Evolutionary conservation across 1,140 invertebrate species (phyloP).

Genomic region (Drosophila equinoxialis): DNA sequence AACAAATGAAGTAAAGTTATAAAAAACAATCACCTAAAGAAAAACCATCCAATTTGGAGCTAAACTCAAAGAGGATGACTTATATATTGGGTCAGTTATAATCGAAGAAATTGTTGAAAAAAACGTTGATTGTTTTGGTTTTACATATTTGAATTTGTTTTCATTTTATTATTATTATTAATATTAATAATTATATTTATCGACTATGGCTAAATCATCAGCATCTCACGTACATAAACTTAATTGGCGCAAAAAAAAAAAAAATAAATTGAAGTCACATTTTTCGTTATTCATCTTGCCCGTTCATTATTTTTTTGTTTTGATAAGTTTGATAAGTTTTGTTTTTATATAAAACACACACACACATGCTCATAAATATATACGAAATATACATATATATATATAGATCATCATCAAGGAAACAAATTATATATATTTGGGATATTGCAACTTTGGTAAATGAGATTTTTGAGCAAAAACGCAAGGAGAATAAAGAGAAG

Average conservation of each 20-base stretch:
- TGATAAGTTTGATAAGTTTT: constrained; percentile 51
- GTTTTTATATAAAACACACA: constrained; percentile 33
- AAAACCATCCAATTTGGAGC: no score
- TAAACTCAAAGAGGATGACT: no score
- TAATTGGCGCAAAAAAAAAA: constrained; percentile 65
- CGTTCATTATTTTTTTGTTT: constrained; percentile 20
- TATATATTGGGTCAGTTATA: no score
- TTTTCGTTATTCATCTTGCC: constrained; percentile 20
- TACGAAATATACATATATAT: constrained; percentile 19
- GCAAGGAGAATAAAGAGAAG: constrained; percentile 22
- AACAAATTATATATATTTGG: constrained; percentile 20
- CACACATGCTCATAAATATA: constrained; percentile 40
- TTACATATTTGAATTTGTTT: constrained; percentile 48
- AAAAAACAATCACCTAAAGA: no score
- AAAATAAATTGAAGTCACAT: constrained; percentile 64
- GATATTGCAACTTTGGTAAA: constrained; percentile 22
- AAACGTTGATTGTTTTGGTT: constrained; percentile 12
- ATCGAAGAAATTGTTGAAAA: neutral
- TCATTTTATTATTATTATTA: constrained; percentile 32
- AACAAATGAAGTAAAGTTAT: no score
- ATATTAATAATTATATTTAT: constrained; percentile 71
- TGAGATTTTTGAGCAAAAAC: constrained; percentile 24
- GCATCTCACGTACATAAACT: constrained; percentile 60
- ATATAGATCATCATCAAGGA: constrained; percentile 10
- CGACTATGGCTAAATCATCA: constrained; percentile 75